Base-by-base conservation (phyloP, 1,140 invertebrate species). In the Hestina assimilis region DNA sequence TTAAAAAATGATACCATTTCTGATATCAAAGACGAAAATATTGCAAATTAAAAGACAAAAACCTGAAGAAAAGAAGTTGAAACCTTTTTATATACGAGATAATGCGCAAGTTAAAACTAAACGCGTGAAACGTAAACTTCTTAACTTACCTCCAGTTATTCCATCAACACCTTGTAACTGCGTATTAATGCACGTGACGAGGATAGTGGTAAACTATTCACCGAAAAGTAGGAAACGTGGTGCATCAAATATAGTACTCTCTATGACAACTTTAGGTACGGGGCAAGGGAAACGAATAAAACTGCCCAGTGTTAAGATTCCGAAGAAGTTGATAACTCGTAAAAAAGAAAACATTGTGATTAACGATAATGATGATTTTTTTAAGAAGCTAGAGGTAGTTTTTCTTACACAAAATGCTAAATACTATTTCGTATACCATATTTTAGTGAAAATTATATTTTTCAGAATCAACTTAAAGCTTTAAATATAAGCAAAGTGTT, bases 391-490 rank as follows among this genome's bases (percentile, higher is more conserved):
- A 41, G 86, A 89, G 85, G 87, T 89, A 75, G 46, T 23, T 15
- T 14, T 15, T 17, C 9, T 52, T 26, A 15, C 14, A 6, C 11
- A 20, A 14, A 21, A 12, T 24, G 8, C 38, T 15, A 17, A 19
- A 19, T 4, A 41, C 7, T 57, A 24, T 26, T 38, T 38, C 20
- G 1, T 17, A 28, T 33, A 41, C 3, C 4, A 3, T 20, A 23
- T 21, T 54, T 47, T 33, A 35, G 26, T 31, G 19, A 8, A 1
- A 28, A n/a, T 28, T 12, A 35, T 20, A 29, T 59, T 55, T 59
- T 64, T 24, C 63, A 89, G 88, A 87, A 71, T 68, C 88, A 89
- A 65, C 63, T 89, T 1, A 88, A 88, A 63, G 85, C 83, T 0
- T 52, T 89, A 3, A 89, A 89, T 23, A 47, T 88, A 11, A 74